These are phyloP conservation scores for Megalops atlanticus DNA, from an alignment of 2,113 vertebrate species.

Conservation along the genomic window DNA sequence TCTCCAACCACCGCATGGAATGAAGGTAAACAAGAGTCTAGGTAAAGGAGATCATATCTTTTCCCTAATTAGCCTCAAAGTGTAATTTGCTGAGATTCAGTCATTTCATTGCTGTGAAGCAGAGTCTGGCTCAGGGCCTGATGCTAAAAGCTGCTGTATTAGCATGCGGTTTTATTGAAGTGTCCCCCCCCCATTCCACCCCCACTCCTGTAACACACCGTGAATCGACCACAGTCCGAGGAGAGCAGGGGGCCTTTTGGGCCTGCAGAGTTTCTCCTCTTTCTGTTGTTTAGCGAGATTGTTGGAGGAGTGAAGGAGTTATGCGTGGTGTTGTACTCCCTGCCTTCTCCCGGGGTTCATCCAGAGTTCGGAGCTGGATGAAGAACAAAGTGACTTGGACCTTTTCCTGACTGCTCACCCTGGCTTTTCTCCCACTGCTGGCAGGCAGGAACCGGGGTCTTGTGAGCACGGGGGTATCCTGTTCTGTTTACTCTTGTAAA, in stretches of 20 bases:
- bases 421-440: conserved; percentile 59
- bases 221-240: conserved; percentile 69
- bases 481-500: conserved; percentile 23
- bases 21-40: conserved; percentile 44
- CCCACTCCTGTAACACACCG: conserved; percentile 60
- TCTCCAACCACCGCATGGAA: conserved; percentile 58
- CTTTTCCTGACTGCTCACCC: conserved; percentile 86
- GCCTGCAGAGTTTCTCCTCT: conserved; percentile 61
- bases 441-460: conserved; percentile 52
- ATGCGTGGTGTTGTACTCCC: conserved; percentile 68
- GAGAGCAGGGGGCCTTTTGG: conserved; percentile 68
- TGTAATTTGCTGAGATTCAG: conserved; percentile 52
- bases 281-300: conserved; percentile 58
- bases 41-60: conserved; percentile 39
- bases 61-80: conserved; percentile 52
- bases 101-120: conserved; percentile 47
- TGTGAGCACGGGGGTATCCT: conserved; percentile 23
- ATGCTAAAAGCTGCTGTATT: conserved; percentile 53
- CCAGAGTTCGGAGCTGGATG: conserved; percentile 91
- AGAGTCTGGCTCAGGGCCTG: conserved; percentile 59
- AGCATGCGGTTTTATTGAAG: conserved; percentile 71
- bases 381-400: conserved; percentile 84
- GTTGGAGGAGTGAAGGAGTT: conserved; percentile 65
- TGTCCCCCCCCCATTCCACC: conserved; percentile 53
- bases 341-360: conserved; percentile 81